A percentile compares a stretch with the other conserved stretches of the same genome.
phyloP scores from a whole-genome alignment of 2,113 vertebrate genomes.

The human (Homo sapiens) region DNA sequence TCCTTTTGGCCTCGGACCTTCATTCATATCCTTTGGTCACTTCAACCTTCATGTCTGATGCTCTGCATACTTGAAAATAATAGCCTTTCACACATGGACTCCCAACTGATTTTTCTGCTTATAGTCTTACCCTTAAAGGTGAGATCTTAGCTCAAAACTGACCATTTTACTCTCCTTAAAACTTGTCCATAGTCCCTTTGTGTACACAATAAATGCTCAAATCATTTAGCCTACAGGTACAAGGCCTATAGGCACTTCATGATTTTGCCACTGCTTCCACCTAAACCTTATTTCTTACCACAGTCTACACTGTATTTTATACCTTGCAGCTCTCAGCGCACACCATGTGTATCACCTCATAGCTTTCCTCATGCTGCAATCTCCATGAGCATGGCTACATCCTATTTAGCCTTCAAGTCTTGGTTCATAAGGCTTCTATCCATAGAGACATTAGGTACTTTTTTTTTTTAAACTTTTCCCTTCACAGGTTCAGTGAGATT shows the following conservation, averaged over 20 bases:
- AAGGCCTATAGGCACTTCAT: neutral
- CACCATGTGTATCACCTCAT: neutral
- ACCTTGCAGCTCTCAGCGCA: neutral
- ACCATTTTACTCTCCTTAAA: neutral
- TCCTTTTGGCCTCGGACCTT: neutral
- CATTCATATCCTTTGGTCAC: neutral
- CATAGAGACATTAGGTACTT: neutral
- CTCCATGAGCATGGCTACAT: neutral
- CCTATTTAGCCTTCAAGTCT: neutral
- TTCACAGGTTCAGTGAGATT: neutral
- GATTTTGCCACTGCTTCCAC: neutral
- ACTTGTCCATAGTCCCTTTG: rapidly evolving
- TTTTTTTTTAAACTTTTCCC: neutral
- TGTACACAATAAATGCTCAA: neutral
- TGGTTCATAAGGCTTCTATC: neutral
- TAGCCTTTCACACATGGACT: neutral
- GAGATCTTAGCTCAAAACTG: neutral
- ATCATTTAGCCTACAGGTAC: neutral
- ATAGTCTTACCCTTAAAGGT: neutral
- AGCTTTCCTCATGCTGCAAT: neutral
- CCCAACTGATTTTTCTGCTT: neutral
- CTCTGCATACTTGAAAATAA: neutral
- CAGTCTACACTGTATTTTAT: neutral
- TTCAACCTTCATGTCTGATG: neutral
- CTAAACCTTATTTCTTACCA: neutral